Evolutionary conservation across 2,888 invertebrate genomes (phyloP), one percentile per base, ranked within the genome.

Genomic region (Nomada lathburiana): DNA sequence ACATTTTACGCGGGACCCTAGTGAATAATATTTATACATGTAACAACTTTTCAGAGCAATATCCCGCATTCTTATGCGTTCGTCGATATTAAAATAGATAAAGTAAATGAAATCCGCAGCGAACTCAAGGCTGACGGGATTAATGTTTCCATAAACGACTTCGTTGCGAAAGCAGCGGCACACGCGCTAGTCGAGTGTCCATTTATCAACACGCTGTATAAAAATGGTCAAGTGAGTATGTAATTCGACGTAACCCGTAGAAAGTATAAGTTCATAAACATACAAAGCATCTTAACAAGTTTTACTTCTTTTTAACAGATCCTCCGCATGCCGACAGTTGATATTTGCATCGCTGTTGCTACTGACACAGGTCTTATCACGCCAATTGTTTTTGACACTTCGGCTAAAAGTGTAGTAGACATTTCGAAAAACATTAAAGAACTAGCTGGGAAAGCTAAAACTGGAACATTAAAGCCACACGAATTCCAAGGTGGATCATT

Each of bases 41-140:
- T 65, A 23, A 76, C 7, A 68, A 63, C 86, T 80, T 94, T 94
- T 65, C 92, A 96, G 96, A 94, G 94, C 47, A 94, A 94, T 57
- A 96, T 96, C 84, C 96, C 96, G n/a, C 96, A 96, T 92, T 94
- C 95, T 1, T 96, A 96, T 90, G 94, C 94, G n/a, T 94, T 94
- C n/a, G 94, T 95, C 47, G 94, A 95, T 64, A 95, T 95, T 76
- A 92, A 94, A 72, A 94, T 96, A 57, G 94, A 95, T 86, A 94
- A 94, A 59, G 89, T 96, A 18, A 90, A 94, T 9, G 92, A 93
- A 64, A 88, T 96, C 1, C 93, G 96, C 18, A 94, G 95, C 83
- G 94, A 95, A 85, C 92, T 96, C 36, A 94, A 94, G 90, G 92
- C 89, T 7, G 94, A 95, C 20, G 95, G 95, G 36, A 91, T 95